phyloP scores from a whole-genome alignment of 2,797 vertebrate genomes.

The Steatocranus sp. region DNA sequence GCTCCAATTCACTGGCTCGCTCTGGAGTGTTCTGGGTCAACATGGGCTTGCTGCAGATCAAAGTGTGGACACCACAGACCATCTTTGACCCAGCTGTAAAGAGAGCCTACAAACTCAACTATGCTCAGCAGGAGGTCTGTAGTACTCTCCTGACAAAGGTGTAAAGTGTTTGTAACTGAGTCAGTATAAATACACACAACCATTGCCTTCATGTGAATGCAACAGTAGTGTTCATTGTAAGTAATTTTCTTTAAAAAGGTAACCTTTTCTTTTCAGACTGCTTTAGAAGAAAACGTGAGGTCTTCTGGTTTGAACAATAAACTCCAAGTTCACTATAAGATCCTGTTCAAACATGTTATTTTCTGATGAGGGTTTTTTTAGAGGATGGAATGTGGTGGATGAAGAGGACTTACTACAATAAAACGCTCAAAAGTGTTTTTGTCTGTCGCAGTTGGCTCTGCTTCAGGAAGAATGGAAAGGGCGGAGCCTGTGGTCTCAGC shows the following conservation, averaged over 20 bases:
- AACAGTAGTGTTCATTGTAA: neutral
- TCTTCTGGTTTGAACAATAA: neutral
- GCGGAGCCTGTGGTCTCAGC: constrained; percentile 80
- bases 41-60: constrained; percentile 90
- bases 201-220: neutral
- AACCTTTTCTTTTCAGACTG: neutral
- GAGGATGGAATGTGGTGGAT: neutral
- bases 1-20: constrained; percentile 65
- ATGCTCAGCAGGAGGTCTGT: constrained; percentile 88
- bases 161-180: neutral
- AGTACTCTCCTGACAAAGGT: neutral
- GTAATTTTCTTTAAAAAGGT: neutral
- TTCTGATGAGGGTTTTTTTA: neutral
- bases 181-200: neutral
- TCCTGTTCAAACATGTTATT: neutral
- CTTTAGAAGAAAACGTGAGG: neutral
- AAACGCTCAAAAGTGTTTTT: neutral
- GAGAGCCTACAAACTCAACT: constrained; percentile 90
- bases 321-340: neutral
- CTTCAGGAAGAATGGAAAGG: constrained; percentile 89
- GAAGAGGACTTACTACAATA: neutral
- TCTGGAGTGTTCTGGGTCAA: constrained; percentile 91
- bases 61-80: constrained; percentile 90
- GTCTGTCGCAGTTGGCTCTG: constrained; percentile 78
- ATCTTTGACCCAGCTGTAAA: constrained; percentile 94